Evolutionary conservation across 1,140 invertebrate species (phyloP).

Genomic region (Nephila pilipes): DNA sequence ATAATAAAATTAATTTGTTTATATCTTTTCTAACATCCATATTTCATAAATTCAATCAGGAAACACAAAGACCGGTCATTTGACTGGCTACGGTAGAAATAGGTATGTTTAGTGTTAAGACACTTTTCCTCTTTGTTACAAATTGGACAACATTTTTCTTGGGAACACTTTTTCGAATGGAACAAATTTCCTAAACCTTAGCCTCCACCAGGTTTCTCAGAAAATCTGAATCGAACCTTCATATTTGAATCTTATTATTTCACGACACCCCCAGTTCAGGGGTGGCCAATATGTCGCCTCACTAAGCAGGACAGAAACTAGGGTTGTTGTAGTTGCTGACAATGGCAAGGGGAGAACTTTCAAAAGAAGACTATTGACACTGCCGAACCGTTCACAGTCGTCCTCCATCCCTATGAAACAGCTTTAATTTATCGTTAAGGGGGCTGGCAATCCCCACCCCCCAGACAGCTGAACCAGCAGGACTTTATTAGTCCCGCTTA

Average conservation of each 20-base stretch:
- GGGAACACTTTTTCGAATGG: not conserved
- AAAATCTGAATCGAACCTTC: not conserved
- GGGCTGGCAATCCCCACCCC: slow-evolving; percentile 13
- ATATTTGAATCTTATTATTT: not conserved
- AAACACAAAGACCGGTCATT: no score
- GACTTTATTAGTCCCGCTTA: slow-evolving; percentile 70
- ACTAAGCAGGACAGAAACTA: slow-evolving; percentile 58
- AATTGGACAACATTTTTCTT: no score
- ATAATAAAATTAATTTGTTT: no score
- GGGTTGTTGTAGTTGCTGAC: slow-evolving; percentile 34
- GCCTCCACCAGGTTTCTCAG: not conserved
- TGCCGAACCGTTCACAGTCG: not conserved
- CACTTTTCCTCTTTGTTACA: no score
- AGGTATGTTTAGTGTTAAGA: no score
- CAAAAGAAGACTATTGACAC: slow-evolving; percentile 71
- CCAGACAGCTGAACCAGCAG: slow-evolving; percentile 66
- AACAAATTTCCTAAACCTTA: not conserved
- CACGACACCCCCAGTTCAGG: not conserved
- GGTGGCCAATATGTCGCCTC: slow-evolving; percentile 74
- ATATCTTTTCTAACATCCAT: no score
- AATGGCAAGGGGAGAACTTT: slow-evolving; percentile 48
- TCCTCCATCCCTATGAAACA: slow-evolving; percentile 56
- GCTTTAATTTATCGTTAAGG: slow-evolving; percentile 76
- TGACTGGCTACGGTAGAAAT: no score
- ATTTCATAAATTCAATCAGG: no score